These are phyloP conservation scores for Cosmopolites sordidus DNA, from an alignment of 2,888 invertebrate genomes.

Conservation along the genomic window DNA sequence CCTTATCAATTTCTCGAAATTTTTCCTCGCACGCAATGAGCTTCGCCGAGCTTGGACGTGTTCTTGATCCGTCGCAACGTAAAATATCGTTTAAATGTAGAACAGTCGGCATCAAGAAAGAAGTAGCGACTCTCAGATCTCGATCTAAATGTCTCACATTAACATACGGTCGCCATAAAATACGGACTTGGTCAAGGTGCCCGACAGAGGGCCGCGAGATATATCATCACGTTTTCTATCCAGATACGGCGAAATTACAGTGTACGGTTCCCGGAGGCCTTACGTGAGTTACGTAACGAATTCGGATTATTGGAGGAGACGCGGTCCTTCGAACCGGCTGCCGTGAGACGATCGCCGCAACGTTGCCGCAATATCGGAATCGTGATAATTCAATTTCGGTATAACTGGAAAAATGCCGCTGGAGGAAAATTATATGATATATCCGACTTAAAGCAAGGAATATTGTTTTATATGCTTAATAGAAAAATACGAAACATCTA, in stretches of 20 bases:
- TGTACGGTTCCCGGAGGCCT: slow-evolving; percentile 30
- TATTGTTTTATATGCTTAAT: no score
- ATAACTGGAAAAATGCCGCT: no score
- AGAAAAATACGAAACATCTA: no score
- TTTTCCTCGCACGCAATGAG: slow-evolving; percentile 9
- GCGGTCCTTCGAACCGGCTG: no score
- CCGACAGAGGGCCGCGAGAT: slow-evolving; percentile 33
- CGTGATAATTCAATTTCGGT: no score
- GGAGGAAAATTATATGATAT: no score
- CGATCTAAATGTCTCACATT: slow-evolving; percentile 50
- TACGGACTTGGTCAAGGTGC: slow-evolving; percentile 39
- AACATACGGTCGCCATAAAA: slow-evolving; percentile 45
- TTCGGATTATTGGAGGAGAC: neutral
- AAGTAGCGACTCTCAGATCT: slow-evolving; percentile 47
- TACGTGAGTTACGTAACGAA: slow-evolving; percentile 34
- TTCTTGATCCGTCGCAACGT: no score
- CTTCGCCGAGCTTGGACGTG: no score
- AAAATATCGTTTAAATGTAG: no score
- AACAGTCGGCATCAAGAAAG: slow-evolving; percentile 14
- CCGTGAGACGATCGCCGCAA: no score
- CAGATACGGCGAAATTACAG: slow-evolving; percentile 34
- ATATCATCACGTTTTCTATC: slow-evolving; percentile 37
- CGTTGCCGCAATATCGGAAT: no score
- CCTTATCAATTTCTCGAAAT: slow-evolving; percentile 17
- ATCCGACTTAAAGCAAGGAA: no score